phyloP scores from a whole-genome alignment of 1,140 invertebrate genomes.

The Coelopa frigida region DNA sequence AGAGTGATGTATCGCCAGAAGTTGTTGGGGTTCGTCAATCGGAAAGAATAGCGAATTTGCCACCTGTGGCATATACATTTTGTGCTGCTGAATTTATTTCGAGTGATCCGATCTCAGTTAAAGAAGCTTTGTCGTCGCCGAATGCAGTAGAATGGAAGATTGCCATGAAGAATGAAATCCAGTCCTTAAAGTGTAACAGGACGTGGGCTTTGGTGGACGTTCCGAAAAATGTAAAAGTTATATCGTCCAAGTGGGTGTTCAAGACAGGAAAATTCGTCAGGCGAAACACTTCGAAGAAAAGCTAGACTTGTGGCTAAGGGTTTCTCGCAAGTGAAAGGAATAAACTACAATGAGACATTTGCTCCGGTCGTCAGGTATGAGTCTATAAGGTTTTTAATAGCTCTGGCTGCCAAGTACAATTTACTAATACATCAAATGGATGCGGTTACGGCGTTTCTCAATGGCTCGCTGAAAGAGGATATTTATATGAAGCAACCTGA shows the following conservation, averaged over 20 bases:
- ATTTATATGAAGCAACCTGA: slow-evolving; percentile 43
- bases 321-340: slow-evolving; percentile 23
- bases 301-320: slow-evolving; percentile 40
- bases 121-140: background rate
- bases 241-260: slow-evolving; percentile 16
- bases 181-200: too few species aligned
- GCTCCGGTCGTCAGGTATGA: slow-evolving; percentile 14
- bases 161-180: too few species aligned
- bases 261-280: slow-evolving; percentile 21
- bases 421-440: slow-evolving; percentile 31
- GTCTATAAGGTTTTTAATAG: slow-evolving; percentile 3
- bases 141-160: background rate
- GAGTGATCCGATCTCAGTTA: background rate
- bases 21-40: too few species aligned
- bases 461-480: slow-evolving; percentile 41
- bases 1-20: too few species aligned
- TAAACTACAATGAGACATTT: slow-evolving; percentile 40
- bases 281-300: slow-evolving; percentile 26
- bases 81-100: background rate
- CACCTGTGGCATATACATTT: slow-evolving; percentile 24
- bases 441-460: slow-evolving; percentile 41
- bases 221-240: slow-evolving; percentile 5
- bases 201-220: too few species aligned
- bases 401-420: slow-evolving; percentile 18
- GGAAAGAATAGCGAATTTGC: slow-evolving; percentile 33